Base-by-base conservation (phyloP, 2,888 invertebrate species). In the Crocallis elinguaria region DNA sequence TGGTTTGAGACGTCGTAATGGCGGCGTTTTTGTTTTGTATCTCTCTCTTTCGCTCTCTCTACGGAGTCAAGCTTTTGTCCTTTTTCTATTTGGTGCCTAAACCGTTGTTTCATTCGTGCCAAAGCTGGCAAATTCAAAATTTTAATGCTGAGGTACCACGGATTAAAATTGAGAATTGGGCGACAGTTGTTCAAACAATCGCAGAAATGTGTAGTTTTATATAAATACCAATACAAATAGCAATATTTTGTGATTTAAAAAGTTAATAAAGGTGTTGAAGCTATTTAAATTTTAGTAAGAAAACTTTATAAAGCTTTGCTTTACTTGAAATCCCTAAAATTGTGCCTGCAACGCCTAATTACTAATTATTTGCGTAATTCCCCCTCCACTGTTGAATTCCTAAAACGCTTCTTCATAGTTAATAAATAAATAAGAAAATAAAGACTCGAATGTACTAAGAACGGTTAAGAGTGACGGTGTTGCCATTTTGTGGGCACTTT, bases 351-450 rank as follows among this genome's bases (percentile, higher is more conserved):
- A 64, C 64, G 59, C 54, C 45, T 49, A 39, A 62, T 61, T 48
- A 29, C 5, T 30, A 58, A n/a, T 75, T 41, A 17, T 69, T 74
- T 71, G 71, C 69, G 43, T 66, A 60, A 55, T 59, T 39, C 71
- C 77, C 66, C 44, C 42, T 73, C 77, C 75, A 73, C 67, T 75
- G 76, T 76, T 76, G 57, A 66, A 72, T 63, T 76, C 75, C 77
- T 61, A 45, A 42, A 41, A 66, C 19, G 75, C 71, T 73, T 73
- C 39, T 60, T 62, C 56, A 56, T 51, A 48, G 50, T 30, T 45
- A 50, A 38, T 48, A 69, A 44, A 35, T 49, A 70, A 46, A 49
- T 53, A 72, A 71, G 65, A 62, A 63, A 63, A 63, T 64, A 50
- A 69, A 77, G 74, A 78, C 69, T 78, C 70, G 64, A 68, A 62